Evolutionary conservation across 2,113 vertebrate species (phyloP).

Genomic region (Haemorhous mexicanus): DNA sequence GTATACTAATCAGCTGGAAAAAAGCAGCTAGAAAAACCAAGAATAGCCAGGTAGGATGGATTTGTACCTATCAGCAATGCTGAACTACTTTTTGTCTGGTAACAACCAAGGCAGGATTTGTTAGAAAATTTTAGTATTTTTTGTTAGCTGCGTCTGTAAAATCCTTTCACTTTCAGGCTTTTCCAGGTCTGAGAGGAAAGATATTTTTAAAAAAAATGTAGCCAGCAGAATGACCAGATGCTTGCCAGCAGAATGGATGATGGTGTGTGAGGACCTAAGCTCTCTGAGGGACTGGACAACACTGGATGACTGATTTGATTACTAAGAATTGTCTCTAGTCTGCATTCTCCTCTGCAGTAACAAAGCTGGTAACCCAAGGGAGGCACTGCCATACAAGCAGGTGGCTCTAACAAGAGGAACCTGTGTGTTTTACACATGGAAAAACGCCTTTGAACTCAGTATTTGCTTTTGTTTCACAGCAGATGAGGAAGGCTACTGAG

Average conservation of each 20-base stretch:
- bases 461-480: background rate
- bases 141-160: background rate
- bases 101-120: background rate
- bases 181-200: background rate
- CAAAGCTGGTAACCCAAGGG: background rate
- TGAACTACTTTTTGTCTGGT: background rate
- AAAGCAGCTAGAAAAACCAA: background rate
- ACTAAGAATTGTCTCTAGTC: background rate
- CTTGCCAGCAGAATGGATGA: background rate
- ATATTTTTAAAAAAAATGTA: background rate
- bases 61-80: background rate
- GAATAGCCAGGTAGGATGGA: background rate
- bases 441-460: background rate
- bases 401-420: conserved; percentile 34
- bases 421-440: background rate
- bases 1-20: background rate
- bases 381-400: background rate
- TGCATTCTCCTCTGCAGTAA: background rate
- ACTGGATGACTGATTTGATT: background rate
- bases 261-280: background rate
- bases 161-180: background rate
- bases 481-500: background rate
- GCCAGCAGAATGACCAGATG: background rate
- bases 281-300: background rate
- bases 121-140: background rate